Conservation (phyloP, 2,888 invertebrate genomes). For the Sphecodes monilicornis region DNA sequence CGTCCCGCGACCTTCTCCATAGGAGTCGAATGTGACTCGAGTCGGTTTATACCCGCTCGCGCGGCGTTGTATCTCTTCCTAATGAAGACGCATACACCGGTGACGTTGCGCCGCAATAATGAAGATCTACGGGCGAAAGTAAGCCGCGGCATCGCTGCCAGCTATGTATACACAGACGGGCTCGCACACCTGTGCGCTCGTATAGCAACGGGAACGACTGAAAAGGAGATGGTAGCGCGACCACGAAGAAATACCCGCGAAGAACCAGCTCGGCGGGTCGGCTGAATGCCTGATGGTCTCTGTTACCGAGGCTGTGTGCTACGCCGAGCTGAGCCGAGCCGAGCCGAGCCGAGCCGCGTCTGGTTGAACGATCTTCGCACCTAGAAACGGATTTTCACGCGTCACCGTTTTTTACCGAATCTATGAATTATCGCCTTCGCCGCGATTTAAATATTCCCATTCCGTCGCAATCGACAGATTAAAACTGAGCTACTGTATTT, state of each 20-base stretch:
- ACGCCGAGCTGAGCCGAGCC: too few relatives aligned
- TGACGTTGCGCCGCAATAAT: slow-evolving; percentile 66
- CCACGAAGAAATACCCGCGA: slow-evolving; percentile 39
- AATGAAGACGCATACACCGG: slow-evolving; percentile 71
- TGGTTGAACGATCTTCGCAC: slow-evolving; percentile 18
- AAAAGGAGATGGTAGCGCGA: slow-evolving; percentile 43
- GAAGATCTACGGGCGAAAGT: slow-evolving; percentile 74
- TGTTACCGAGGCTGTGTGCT: background rate
- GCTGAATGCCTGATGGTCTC: slow-evolving; percentile 30
- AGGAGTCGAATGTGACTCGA: slow-evolving; percentile 46
- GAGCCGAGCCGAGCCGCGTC: background rate
- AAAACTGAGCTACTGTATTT: slow-evolving; percentile 33
- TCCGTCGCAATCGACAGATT: slow-evolving; percentile 16
- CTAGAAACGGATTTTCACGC: background rate
- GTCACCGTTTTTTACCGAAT: background rate
- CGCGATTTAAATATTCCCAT: slow-evolving; percentile 15
- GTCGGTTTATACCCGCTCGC: slow-evolving; percentile 4
- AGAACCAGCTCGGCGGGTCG: slow-evolving; percentile 39
- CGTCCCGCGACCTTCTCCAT: slow-evolving; percentile 65
- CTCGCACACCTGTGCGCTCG: slow-evolving; percentile 37
- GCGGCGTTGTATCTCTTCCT: slow-evolving; percentile 52
- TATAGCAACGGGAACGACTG: slow-evolving; percentile 11
- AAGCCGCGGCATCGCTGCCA: slow-evolving; percentile 51
- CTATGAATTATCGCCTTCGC: background rate
- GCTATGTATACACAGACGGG: slow-evolving; percentile 40